Conservation (phyloP, 2,113 vertebrate genomes). For the Casuarius casuarius region DNA sequence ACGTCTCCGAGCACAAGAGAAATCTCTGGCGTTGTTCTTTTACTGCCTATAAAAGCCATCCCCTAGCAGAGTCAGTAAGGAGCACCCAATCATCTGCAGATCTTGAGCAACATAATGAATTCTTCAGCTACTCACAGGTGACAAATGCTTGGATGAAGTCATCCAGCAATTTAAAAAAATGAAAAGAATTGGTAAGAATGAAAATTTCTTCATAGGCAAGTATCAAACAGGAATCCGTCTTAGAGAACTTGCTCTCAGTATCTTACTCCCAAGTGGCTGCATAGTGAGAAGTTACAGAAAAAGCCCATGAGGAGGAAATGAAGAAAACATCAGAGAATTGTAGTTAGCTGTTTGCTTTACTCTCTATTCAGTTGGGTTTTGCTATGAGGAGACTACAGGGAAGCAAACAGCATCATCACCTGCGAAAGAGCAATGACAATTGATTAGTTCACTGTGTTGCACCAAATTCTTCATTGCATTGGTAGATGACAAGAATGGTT, state of each 20-base stretch:
- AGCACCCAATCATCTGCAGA: neutral
- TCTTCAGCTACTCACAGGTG: neutral
- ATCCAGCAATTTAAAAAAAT: neutral
- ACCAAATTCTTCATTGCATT: neutral
- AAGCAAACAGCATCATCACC: neutral
- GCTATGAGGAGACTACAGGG: neutral
- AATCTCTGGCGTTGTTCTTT: neutral
- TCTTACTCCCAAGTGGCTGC: neutral
- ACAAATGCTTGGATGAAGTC: neutral
- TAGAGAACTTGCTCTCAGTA: neutral
- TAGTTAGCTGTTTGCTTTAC: neutral
- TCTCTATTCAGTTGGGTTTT: neutral
- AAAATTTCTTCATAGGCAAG: neutral
- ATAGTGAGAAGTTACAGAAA: neutral
- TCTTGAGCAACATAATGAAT: rapidly evolving
- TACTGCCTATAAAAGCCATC: neutral
- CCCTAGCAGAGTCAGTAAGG: neutral
- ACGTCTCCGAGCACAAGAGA: neutral
- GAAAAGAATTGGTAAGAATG: neutral
- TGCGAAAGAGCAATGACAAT: neutral
- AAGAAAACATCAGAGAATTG: neutral
- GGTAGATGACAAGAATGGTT: neutral
- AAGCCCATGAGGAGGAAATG: rapidly evolving
- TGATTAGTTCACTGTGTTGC: neutral
- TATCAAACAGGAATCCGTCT: neutral